Conservation (phyloP, 1,140 invertebrate species). For the Anthonomus grandis region DNA sequence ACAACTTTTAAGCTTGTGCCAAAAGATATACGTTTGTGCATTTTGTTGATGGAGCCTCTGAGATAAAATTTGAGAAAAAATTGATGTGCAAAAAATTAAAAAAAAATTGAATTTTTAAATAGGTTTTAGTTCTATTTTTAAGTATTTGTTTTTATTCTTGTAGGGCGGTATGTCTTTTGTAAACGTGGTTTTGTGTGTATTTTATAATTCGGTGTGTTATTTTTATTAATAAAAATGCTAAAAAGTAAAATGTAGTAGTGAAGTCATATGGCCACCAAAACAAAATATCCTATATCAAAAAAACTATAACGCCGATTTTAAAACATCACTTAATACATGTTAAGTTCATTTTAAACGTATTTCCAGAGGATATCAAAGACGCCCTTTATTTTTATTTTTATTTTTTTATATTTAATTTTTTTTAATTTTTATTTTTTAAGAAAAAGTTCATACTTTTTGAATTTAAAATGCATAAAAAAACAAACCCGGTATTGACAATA, state of each 20-base stretch:
- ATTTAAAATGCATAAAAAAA: too few relatives aligned
- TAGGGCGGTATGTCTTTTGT: neutral
- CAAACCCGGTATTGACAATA: too few relatives aligned
- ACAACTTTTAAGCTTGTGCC: neutral
- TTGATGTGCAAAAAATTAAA: neutral
- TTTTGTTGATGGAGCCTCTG: neutral
- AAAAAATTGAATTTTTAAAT: neutral
- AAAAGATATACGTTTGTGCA: neutral
- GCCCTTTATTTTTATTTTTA: too few relatives aligned
- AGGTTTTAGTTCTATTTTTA: neutral
- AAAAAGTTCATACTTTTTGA: too few relatives aligned
- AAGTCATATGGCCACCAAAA: neutral
- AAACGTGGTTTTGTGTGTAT: neutral
- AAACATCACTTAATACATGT: neutral
- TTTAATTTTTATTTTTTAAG: too few relatives aligned
- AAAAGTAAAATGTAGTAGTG: too few relatives aligned
- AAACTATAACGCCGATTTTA: neutral
- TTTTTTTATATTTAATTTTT: too few relatives aligned
- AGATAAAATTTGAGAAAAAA: neutral
- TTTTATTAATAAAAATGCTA: neutral
- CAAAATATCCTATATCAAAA: neutral
- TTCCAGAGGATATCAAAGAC: too few relatives aligned
- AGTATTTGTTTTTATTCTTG: neutral
- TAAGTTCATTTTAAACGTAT: neutral
- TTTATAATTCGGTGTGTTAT: too few relatives aligned